These are phyloP conservation scores for Nautilus pompilius DNA, from an alignment of 1,140 invertebrate species.

Conservation along the genomic window DNA sequence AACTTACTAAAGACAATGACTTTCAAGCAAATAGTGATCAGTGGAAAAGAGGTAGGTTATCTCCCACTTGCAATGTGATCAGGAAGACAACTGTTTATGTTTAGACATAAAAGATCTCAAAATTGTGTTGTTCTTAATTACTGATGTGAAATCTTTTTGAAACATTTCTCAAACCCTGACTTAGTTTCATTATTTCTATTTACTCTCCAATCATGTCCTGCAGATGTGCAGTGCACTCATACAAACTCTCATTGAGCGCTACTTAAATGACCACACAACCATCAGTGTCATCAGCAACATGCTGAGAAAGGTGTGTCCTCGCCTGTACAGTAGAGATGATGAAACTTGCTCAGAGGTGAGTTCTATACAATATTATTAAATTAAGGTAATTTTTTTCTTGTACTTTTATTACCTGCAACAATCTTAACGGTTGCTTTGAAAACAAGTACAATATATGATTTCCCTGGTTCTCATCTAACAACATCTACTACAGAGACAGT, in stretches of 20 bases:
- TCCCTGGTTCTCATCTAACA: no score
- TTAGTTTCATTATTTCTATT: no score
- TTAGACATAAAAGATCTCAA: no score
- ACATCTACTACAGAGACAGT: no score
- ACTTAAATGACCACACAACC: conserved; percentile 90
- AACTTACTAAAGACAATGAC: conserved; percentile 64
- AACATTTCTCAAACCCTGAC: no score
- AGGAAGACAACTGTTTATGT: no score
- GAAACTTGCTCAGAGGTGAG: conserved; percentile 86
- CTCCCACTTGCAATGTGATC: no score
- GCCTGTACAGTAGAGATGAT: conserved; percentile 91
- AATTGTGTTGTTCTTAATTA: no score
- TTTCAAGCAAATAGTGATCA: conserved; percentile 79
- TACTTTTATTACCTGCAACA: background rate
- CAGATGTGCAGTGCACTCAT: conserved; percentile 54
- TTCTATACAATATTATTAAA: no score
- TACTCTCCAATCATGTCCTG: no score
- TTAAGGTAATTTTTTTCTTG: background rate
- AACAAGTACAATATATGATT: no score
- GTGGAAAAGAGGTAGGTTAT: conserved; percentile 73
- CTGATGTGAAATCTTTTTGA: no score
- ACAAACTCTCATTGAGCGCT: conserved; percentile 62
- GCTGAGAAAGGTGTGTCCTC: conserved; percentile 88
- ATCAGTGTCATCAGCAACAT: conserved; percentile 85
- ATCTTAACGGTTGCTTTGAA: background rate